These are phyloP conservation scores for Miichthys miiuy DNA, from an alignment of 2,797 vertebrate species.

Conservation along the genomic window DNA sequence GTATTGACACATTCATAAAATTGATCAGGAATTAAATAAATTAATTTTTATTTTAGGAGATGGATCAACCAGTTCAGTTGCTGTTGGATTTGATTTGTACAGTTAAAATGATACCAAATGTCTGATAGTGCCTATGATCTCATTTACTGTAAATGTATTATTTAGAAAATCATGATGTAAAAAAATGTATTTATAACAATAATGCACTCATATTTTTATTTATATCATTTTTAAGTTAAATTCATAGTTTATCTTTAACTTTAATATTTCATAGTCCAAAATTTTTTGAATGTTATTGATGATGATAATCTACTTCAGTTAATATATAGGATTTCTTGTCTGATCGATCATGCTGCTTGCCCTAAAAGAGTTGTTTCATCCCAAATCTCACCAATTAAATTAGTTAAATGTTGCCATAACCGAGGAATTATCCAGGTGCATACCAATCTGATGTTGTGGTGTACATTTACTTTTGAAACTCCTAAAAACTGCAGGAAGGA, in stretches of 20 bases:
- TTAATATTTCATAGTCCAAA: neutral
- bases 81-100: slow-evolving; percentile 3
- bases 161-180: neutral
- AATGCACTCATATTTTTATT: too few relatives aligned
- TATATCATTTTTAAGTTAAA: neutral
- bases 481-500: neutral
- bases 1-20: neutral
- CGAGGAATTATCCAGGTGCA: neutral
- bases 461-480: neutral
- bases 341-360: neutral
- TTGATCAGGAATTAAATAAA: slow-evolving; percentile 2
- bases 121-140: neutral
- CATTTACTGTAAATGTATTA: neutral
- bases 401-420: neutral
- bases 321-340: too few relatives aligned
- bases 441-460: neutral
- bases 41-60: slow-evolving; percentile 11
- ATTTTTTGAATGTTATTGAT: neutral
- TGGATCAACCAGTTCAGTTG: slow-evolving; percentile 12
- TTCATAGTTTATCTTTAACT: neutral
- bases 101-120: neutral
- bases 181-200: neutral
- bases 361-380: neutral
- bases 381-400: neutral
- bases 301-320: neutral